phyloP scores from a whole-genome alignment of 2,797 vertebrate genomes.

The Hemitrygon akajei region DNA sequence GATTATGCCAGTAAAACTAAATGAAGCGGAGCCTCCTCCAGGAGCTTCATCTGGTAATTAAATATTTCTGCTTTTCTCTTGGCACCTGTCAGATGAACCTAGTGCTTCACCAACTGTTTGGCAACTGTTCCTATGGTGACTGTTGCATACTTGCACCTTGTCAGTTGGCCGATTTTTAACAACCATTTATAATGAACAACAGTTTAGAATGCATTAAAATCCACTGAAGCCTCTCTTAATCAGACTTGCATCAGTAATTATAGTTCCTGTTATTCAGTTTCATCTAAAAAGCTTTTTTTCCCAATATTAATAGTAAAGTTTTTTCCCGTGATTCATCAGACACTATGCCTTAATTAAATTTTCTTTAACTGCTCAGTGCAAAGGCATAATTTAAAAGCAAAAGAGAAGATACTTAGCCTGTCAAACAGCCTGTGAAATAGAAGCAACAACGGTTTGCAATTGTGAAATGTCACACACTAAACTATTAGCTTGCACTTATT shows the following conservation, averaged over 20 bases:
- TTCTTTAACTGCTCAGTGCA: background rate
- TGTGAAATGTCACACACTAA: background rate
- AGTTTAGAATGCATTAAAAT: slow-evolving; percentile 35
- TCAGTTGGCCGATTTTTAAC: slow-evolving; percentile 34
- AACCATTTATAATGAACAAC: slow-evolving; percentile 28
- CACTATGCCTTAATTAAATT: slow-evolving; percentile 5
- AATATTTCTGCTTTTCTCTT: slow-evolving; percentile 33
- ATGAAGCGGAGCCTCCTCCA: slow-evolving; percentile 18
- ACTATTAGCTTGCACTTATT: background rate
- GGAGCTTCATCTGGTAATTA: slow-evolving; percentile 27
- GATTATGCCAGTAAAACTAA: slow-evolving; percentile 33
- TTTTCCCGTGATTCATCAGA: slow-evolving; percentile 6
- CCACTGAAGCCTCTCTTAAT: slow-evolving; percentile 26
- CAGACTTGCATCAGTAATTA: slow-evolving; percentile 34
- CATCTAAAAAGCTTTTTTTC: slow-evolving; percentile 21
- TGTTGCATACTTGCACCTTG: slow-evolving; percentile 26
- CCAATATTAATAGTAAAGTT: slow-evolving; percentile 13
- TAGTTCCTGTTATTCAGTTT: slow-evolving; percentile 24
- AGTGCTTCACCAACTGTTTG: slow-evolving; percentile 34
- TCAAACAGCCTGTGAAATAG: background rate
- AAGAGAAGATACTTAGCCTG: background rate
- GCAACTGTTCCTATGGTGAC: slow-evolving; percentile 36
- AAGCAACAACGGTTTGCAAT: background rate
- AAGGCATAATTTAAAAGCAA: background rate
- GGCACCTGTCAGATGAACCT: slow-evolving; percentile 31